Conservation (phyloP, 2,113 vertebrate species). For the human (Homo sapiens) region DNA sequence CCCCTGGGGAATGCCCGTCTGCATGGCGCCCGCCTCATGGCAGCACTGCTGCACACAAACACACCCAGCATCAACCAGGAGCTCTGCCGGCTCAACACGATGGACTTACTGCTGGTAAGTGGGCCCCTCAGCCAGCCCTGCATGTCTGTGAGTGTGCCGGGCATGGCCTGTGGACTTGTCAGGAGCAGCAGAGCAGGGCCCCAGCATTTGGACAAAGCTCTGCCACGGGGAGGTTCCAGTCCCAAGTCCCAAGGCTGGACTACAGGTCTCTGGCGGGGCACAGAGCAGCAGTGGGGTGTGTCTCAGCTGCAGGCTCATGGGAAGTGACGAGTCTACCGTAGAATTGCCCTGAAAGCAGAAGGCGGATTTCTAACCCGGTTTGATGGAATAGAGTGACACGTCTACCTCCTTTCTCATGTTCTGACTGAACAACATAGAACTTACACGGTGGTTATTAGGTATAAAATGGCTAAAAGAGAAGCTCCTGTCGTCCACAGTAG, state of each 20-base stretch:
- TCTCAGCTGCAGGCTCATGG: accelerated
- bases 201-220: neutral
- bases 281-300: neutral
- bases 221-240: neutral
- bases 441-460: neutral
- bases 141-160: accelerated
- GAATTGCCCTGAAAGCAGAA: neutral
- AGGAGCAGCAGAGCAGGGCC: neutral
- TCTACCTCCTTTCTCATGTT: neutral
- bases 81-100: conserved; percentile 93
- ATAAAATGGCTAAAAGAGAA: neutral
- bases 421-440: neutral
- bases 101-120: conserved; percentile 94
- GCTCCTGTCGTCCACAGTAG: no score
- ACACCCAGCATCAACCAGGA: conserved; percentile 93
- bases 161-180: no score
- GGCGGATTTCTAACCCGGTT: neutral
- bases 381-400: neutral
- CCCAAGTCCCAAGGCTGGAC: neutral
- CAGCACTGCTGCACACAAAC: conserved; percentile 93
- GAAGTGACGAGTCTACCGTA: neutral
- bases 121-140: accelerated
- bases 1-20: conserved; percentile 95
- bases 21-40: conserved; percentile 93
- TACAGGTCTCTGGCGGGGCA: no score